Evolutionary conservation across 2,888 invertebrate species (phyloP).

Genomic region (Xanthorhoe designata): DNA sequence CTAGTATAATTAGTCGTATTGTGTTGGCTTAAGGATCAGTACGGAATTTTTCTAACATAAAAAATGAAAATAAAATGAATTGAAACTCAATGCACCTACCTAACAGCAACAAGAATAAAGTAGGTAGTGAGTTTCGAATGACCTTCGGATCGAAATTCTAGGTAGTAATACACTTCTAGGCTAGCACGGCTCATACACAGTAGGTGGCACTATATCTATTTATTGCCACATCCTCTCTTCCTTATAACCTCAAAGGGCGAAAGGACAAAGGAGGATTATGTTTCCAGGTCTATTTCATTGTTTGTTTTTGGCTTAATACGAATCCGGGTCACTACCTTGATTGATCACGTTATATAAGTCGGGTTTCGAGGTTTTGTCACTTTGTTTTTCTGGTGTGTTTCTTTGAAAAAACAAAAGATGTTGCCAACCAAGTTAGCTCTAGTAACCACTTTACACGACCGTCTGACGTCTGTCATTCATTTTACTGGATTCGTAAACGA

Average conservation of each 20-base stretch:
- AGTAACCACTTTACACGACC: background rate
- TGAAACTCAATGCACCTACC: no score
- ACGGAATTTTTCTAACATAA: no score
- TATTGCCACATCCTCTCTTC: background rate
- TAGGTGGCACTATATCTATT: background rate
- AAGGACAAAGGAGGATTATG: constrained; percentile 31
- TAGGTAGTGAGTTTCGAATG: no score
- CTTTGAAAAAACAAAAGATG: background rate
- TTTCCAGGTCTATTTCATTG: constrained; percentile 31
- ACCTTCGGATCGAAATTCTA: background rate
- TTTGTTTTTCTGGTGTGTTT: constrained; percentile 3
- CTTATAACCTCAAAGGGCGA: constrained; percentile 19
- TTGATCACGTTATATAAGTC: constrained; percentile 25
- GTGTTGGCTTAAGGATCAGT: no score
- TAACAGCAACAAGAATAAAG: no score
- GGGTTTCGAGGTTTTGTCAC: constrained; percentile 6
- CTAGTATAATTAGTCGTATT: no score
- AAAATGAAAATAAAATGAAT: no score
- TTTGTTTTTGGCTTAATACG: constrained; percentile 31
- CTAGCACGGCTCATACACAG: no score
- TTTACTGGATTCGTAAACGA: background rate
- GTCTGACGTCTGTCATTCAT: background rate
- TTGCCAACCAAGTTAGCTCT: background rate
- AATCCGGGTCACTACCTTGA: constrained; percentile 24
- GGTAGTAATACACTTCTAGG: no score